Evolutionary conservation across 2,797 vertebrate species (phyloP).

Genomic region (Manis crassicaudata): DNA sequence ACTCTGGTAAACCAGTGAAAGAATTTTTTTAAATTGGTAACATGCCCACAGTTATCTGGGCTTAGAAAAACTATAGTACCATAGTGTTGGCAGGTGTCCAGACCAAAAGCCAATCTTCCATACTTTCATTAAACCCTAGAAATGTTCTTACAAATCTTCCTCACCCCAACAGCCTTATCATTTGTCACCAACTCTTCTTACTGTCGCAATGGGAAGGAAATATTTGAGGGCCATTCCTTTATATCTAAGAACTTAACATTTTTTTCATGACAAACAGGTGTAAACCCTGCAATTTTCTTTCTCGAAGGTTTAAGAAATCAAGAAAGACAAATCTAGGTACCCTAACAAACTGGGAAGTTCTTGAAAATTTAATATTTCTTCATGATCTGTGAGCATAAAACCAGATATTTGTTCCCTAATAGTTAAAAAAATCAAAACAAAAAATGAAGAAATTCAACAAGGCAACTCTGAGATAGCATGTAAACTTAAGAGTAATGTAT

Average conservation of each 20-base stretch:
- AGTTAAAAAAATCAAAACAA: slow-evolving; percentile 32
- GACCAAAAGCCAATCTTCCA: not conserved
- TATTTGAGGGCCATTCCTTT: slow-evolving; percentile 1
- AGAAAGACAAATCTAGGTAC: not conserved
- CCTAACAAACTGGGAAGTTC: slow-evolving; percentile 9
- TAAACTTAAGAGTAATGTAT: not conserved
- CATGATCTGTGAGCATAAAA: not conserved
- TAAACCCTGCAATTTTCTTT: slow-evolving; percentile 26
- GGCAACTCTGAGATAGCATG: not conserved
- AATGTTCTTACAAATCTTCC: slow-evolving; percentile 11
- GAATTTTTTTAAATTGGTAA: not conserved
- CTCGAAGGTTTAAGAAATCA: not conserved
- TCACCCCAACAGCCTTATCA: not conserved
- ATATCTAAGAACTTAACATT: slow-evolving; percentile 3
- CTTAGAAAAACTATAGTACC: not conserved
- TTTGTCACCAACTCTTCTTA: slow-evolving; percentile 7
- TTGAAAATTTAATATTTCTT: slow-evolving; percentile 36
- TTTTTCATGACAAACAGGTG: not conserved
- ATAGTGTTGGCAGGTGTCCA: not conserved
- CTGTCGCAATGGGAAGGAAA: not conserved
- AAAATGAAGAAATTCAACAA: slow-evolving; percentile 3
- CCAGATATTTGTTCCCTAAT: not conserved
- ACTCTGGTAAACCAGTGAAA: not conserved
- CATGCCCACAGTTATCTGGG: not conserved
- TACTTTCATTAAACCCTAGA: not conserved